Conservation (phyloP, 1,140 invertebrate species). For the Anthonomus grandis region DNA sequence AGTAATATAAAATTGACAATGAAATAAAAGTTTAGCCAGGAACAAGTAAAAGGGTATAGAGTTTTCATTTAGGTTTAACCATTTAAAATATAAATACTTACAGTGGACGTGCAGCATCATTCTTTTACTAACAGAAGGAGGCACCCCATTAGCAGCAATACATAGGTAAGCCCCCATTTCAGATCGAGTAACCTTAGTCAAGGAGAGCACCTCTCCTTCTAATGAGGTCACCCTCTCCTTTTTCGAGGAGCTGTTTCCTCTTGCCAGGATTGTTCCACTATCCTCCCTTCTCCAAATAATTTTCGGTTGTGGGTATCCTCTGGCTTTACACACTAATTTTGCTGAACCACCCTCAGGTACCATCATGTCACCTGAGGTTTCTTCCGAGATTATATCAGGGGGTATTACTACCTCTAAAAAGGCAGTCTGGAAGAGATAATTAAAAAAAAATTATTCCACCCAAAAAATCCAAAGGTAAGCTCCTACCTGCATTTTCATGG, state of each 20-base stretch:
- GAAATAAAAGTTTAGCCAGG: too few species aligned
- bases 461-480: not conserved
- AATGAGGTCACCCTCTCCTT: slow-evolving; percentile 69
- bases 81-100: slow-evolving; percentile 57
- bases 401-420: slow-evolving; percentile 86
- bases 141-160: slow-evolving; percentile 65
- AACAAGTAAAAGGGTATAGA: not conserved
- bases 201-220: slow-evolving; percentile 72
- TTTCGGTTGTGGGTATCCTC: slow-evolving; percentile 79
- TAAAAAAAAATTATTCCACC: not conserved
- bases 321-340: slow-evolving; percentile 80
- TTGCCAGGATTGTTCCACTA: slow-evolving; percentile 73
- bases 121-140: slow-evolving; percentile 66
- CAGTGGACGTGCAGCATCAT: slow-evolving; percentile 71
- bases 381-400: slow-evolving; percentile 84
- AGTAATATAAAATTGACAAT: not conserved
- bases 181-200: slow-evolving; percentile 76
- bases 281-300: slow-evolving; percentile 87
- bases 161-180: slow-evolving; percentile 77
- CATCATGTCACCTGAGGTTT: slow-evolving; percentile 86
- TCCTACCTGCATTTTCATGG: slow-evolving; percentile 85
- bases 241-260: slow-evolving; percentile 64
- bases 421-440: slow-evolving; percentile 61
- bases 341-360: slow-evolving; percentile 86
- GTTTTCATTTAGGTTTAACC: not conserved